Base-by-base conservation (phyloP, 2,888 invertebrate species). In the Sphaerophoria taeniata region DNA sequence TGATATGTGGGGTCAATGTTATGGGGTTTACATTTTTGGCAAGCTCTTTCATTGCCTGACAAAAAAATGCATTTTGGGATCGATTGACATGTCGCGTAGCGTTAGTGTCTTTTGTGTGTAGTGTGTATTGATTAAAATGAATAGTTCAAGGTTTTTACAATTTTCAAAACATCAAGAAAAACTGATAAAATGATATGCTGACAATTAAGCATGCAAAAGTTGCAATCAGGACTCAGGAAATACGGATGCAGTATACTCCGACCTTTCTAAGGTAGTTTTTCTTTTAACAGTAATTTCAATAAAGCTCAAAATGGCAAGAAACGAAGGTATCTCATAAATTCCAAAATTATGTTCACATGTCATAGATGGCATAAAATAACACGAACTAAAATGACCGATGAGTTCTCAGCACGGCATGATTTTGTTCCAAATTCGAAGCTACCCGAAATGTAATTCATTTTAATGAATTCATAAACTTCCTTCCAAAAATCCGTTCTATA, bases 401-500 rank as follows among this genome's bases (percentile, higher is more conserved):
- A 65, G 58, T 49, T 63, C 58, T 36, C 36, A 56, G 53, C 63
- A 24, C 24, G 24, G 24, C 24, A 24, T 24, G 24, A 24, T 24
- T 24, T 24, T 24, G 24, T 24, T 24, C 24, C 31, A 9, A 6
- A 16, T 31, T 34, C 9, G 11, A 36, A 36, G 16, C 24, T 65
- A 14, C n/a, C 14, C 3, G 12, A 34, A 9, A 24, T 34, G 4
- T 45, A 67, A 63, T 49, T 60, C 67, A 82, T 72, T 77, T 69
- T 73, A 77, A 67, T 67, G 47, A 61, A 77, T 77, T 47, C 82
- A 82, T 78, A 78, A 73, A 70, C 73, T 58, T 51, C 49, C 11
- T 71, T 14, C 36, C 5, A 49, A 78, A 67, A 79, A 72, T 55
- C n/a, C 67, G 58, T 75, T 65, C 51, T 51, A 55, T 70, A 74